phyloP scores from a whole-genome alignment of 2,797 vertebrate genomes.

The Luscinia luscinia region DNA sequence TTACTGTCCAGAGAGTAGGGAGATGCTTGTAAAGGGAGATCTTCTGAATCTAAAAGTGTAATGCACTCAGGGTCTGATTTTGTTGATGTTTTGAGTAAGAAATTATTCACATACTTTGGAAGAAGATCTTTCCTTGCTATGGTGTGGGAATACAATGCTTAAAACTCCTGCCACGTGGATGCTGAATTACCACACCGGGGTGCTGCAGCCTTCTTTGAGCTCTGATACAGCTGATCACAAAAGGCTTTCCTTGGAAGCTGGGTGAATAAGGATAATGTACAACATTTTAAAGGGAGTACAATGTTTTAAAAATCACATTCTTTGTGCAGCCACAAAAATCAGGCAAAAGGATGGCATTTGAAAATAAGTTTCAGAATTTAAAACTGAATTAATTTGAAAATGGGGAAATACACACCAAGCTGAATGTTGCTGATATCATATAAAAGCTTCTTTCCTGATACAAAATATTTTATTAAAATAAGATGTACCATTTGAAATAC shows the following conservation, averaged over 20 bases:
- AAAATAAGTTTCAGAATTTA: not conserved
- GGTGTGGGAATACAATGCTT: not conserved
- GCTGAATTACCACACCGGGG: slow-evolving; percentile 53
- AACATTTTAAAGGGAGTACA: not conserved
- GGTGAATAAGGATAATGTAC: not conserved
- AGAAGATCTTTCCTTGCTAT: not conserved
- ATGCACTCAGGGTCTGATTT: not conserved
- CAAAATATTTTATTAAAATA: not conserved
- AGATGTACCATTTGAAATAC: not conserved
- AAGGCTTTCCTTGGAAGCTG: not conserved
- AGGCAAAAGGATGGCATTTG: not conserved
- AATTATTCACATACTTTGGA: not conserved
- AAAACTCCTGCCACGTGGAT: not conserved
- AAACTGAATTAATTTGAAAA: not conserved
- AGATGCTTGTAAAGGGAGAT: not conserved
- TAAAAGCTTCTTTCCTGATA: not conserved
- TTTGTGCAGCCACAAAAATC: not conserved
- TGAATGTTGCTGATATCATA: not conserved
- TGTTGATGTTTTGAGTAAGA: not conserved
- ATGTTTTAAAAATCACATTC: not conserved
- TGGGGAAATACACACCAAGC: not conserved
- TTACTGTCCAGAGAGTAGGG: not conserved
- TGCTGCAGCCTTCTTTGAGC: slow-evolving; percentile 52
- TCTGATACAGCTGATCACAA: not conserved
- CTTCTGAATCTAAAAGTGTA: not conserved